Conservation (phyloP, 2,797 vertebrate genomes). For the Loriculus beryllinus region DNA sequence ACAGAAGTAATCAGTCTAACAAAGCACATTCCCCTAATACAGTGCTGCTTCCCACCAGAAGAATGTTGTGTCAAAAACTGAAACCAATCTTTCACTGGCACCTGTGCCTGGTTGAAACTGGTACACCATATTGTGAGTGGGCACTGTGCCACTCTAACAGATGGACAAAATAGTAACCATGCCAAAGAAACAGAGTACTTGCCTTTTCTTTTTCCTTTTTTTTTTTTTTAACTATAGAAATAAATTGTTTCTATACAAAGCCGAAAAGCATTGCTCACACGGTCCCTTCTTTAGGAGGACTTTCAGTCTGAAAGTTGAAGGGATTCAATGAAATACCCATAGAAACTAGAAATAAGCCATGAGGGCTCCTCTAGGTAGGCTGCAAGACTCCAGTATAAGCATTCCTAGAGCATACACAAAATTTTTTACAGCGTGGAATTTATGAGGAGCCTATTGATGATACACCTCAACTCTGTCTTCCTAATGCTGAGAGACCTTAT, state of each 20-base stretch:
- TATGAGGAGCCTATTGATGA: background rate
- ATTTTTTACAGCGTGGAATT: background rate
- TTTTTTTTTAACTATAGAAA: slow-evolving; percentile 25
- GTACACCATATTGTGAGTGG: slow-evolving; percentile 68
- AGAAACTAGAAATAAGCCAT: background rate
- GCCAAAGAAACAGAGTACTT: slow-evolving; percentile 60
- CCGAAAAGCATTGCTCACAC: background rate
- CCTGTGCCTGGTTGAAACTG: slow-evolving; percentile 57
- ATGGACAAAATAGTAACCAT: slow-evolving; percentile 55
- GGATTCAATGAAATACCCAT: background rate
- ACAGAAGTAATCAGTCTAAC: slow-evolving; percentile 67
- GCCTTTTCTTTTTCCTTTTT: background rate
- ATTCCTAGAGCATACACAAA: background rate
- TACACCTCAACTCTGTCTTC: background rate
- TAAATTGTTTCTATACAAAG: slow-evolving; percentile 19
- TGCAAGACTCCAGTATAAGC: background rate
- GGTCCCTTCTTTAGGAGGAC: background rate
- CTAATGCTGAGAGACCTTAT: background rate
- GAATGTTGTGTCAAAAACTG: slow-evolving; percentile 64
- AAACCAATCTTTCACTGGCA: slow-evolving; percentile 60
- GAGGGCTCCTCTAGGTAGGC: background rate
- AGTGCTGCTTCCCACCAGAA: slow-evolving; percentile 36
- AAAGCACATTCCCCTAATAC: slow-evolving; percentile 51
- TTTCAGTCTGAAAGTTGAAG: background rate
- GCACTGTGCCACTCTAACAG: slow-evolving; percentile 71